Evolutionary conservation across 2,888 invertebrate species (phyloP), one percentile per base, ranked within the genome.

Genomic region (Perithous albicinctus): DNA sequence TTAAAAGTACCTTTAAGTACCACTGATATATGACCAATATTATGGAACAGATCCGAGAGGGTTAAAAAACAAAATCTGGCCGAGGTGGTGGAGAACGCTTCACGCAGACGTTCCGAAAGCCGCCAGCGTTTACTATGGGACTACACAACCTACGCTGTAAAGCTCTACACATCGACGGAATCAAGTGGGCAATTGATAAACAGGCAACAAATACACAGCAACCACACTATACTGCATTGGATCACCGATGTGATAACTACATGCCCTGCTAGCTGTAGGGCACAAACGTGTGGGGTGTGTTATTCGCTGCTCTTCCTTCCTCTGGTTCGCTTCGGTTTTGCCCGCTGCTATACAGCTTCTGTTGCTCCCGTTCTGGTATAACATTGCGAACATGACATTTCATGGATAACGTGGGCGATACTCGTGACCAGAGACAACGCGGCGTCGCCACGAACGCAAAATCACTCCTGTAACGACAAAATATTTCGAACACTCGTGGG

Each of bases 331-430:
- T 32, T 15, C 56, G 54, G n/a, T 26, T 12, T n/a, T 26, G 26
- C n/a, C n/a, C 54, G 26, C 1, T 54, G 46, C 35, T 73, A n/a
- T n/a, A 43, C 35, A 35, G 66, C 35, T 35, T 2, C 72, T 26
- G 23, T 46, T 46, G 51, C 67, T 74, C 74, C 41, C 23, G 35
- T 29, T 46, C 48, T 73, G 73, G 66, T 73, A 76, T 23, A 38
- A 69, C 69, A 54, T 23, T 35, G 38, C 38, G 51, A 38, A 69
- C 77, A 73, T 80, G 80, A 80, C 76, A 80, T 80, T 80, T 77
- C 41, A 72, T 72, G 35, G 77, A 72, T 72, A 67, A 73, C 76
- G 77, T 77, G 80, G 77, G 80, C 61, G 76, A 56, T 59, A 41
- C 43, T 66, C 20, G 54, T 18, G 51, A 12, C 54, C 66, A 67